These are phyloP conservation scores for Lepus timidus DNA, from an alignment of 2,113 vertebrate genomes.

Conservation along the genomic window DNA sequence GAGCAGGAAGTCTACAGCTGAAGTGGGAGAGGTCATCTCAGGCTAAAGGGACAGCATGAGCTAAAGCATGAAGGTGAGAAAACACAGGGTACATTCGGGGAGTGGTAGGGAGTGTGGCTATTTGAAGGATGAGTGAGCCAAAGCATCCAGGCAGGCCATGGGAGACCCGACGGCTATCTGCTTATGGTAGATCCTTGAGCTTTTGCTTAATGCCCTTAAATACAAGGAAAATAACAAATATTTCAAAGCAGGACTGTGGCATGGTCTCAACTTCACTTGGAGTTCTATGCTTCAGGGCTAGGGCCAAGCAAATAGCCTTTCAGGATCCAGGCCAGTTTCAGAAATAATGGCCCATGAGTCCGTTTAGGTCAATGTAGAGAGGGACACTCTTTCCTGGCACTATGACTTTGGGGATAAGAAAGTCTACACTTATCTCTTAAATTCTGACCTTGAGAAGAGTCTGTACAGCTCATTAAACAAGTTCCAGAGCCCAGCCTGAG, in stretches of 20 bases:
- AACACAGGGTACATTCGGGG: neutral
- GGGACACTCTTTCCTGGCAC: neutral
- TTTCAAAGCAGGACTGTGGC: neutral
- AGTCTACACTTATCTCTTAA: neutral
- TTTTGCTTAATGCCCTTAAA: neutral
- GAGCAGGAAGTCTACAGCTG: neutral
- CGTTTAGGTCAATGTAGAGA: neutral
- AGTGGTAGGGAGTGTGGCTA: neutral
- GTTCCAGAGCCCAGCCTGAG: neutral
- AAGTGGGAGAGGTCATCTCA: neutral
- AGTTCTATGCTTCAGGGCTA: neutral
- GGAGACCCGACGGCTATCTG: accelerated
- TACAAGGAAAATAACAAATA: neutral
- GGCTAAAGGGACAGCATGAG: neutral
- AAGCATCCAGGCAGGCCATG: neutral
- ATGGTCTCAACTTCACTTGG: neutral
- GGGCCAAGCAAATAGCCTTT: neutral
- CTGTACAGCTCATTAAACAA: neutral
- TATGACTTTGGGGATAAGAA: neutral
- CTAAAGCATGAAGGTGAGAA: neutral
- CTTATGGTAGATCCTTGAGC: neutral
- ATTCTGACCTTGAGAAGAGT: neutral
- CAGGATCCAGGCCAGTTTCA: neutral
- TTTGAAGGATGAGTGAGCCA: neutral
- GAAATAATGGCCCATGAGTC: neutral